Conservation (phyloP, 2,797 vertebrate species). For the Vireo griseus region DNA sequence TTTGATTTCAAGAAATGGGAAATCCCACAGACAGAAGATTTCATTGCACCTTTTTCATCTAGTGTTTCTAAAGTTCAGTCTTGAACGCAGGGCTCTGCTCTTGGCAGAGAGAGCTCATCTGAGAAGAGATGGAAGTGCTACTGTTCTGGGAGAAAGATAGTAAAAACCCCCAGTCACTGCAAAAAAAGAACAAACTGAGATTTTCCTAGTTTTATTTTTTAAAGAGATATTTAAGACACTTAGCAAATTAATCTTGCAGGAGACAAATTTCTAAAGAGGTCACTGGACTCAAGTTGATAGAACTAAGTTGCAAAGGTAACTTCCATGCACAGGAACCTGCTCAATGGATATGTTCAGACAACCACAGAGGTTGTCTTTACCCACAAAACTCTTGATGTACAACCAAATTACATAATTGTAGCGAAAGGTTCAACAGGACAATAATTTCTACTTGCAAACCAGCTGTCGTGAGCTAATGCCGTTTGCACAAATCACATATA, state of each 20-base stretch:
- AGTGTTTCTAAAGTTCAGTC: not conserved
- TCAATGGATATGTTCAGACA: not conserved
- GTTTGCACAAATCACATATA: not conserved
- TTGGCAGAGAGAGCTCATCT: not conserved
- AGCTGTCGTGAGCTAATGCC: not conserved
- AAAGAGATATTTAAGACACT: not conserved
- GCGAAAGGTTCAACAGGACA: not conserved
- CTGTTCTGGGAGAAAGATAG: not conserved
- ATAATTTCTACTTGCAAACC: not conserved
- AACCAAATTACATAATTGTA: accelerated
- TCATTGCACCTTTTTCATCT: not conserved
- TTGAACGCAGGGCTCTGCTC: not conserved
- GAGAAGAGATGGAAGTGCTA: not conserved
- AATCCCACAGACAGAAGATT: not conserved
- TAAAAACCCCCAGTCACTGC: accelerated
- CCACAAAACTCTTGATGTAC: not conserved
- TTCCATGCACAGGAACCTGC: accelerated
- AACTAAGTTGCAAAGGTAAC: not conserved
- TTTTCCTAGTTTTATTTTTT: not conserved
- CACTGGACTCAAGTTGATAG: not conserved
- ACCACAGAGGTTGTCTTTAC: not conserved
- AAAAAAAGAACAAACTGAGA: not conserved
- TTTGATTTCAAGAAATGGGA: not conserved
- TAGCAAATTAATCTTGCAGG: not conserved
- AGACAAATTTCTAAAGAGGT: not conserved